Base-by-base conservation (phyloP, 2,113 vertebrate genomes). In the Callospermophilus lateralis region DNA sequence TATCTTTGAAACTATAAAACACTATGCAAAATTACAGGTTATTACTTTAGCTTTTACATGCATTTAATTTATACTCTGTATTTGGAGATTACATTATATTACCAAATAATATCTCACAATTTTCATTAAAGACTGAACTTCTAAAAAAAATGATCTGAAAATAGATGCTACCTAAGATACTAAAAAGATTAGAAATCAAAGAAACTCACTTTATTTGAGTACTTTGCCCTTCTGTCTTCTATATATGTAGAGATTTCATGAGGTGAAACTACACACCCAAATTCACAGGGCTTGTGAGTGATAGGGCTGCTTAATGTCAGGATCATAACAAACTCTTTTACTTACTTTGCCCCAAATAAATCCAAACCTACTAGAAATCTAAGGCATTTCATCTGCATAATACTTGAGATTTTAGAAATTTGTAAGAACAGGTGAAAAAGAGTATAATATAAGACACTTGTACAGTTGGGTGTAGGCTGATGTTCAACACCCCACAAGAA, bases 401-500 rank as follows among this genome's bases (percentile, higher is more conserved):
- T 13, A 65, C n/a, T 92, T 24, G 55, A 67, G 19, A 68, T 70
- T 91, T 92, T 84, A 86, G 42, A 93, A 78, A 61, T 34, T 74
- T 90, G 5, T 61, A 55, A 9, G 67, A 77, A 67, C 90, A 45
- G 58, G 26, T 74, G 86, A 22, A 87, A 93, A 58, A 58, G 28
- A 84, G 1, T 79, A 78, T 32, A 89, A 94, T 97, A 80, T 84
- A 53, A 93, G 1, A 53, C 80, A 10, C 5, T 6, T 90, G 13
- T 7, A 39, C 70, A 67, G 22, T 19, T 6, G 42, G 0, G 0
- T 37, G 6, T 26, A 8, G 3, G 26, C 28, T 93, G 89, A 70
- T 74, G 26, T 51, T 94, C 26, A 0, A 61, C 11, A 42, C 4
- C 51, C 53, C 55, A 16, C 79, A 30, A 89, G 89, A 94, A 85